Percentiles rank a stretch among this genome's conserved stretches.
Conservation (phyloP, 2,888 invertebrate genomes). For the Dasysyrphus tricinctus region DNA sequence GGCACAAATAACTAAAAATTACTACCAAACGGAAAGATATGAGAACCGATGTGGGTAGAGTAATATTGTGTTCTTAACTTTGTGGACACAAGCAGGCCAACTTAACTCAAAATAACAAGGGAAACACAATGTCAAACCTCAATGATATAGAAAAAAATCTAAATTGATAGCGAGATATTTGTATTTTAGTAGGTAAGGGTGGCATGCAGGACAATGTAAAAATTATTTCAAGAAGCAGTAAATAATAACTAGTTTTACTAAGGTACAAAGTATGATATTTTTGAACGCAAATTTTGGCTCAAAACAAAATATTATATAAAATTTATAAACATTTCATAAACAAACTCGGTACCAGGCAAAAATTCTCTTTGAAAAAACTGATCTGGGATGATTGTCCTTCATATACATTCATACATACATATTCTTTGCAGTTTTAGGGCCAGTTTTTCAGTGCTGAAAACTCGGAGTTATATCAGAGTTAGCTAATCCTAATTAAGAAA, state of each 20-base stretch:
- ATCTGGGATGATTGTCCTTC: no score
- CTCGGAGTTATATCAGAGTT: no score
- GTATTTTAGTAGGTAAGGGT: neutral
- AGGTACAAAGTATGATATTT: neutral
- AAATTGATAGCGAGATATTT: neutral
- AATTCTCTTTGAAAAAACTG: neutral
- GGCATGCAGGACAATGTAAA: neutral
- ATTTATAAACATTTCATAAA: neutral
- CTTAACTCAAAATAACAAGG: slow-evolving; percentile 10
- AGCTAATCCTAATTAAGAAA: no score
- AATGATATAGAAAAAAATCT: neutral
- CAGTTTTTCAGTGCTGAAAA: no score
- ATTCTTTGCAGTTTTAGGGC: no score
- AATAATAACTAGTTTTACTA: neutral
- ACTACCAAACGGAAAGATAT: slow-evolving; percentile 29
- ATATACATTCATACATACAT: no score
- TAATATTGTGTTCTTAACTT: neutral
- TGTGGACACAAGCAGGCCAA: neutral
- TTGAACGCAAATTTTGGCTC: neutral
- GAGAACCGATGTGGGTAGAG: slow-evolving; percentile 3
- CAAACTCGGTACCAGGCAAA: neutral
- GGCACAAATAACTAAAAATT: slow-evolving; percentile 28
- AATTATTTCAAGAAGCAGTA: neutral
- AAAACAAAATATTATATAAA: neutral
- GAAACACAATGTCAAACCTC: neutral